Conservation (phyloP, 2,888 invertebrate species). For the Lamellibrachia columna region DNA sequence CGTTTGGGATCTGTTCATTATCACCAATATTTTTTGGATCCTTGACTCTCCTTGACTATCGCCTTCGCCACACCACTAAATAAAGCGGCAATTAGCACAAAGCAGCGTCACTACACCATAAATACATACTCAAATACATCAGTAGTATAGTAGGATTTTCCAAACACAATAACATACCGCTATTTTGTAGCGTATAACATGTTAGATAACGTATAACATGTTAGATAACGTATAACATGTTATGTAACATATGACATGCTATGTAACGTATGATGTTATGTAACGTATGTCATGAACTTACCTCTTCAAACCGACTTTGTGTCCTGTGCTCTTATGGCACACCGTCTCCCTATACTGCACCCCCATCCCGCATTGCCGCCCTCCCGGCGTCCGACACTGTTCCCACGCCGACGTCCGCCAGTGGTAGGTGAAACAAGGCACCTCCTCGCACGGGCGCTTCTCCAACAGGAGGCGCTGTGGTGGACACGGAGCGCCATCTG, state of each 20-base stretch:
- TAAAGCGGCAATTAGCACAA: too few species aligned
- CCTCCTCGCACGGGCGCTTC: slow-evolving; percentile 39
- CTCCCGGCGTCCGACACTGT: slow-evolving; percentile 13
- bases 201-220: background rate
- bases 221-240: background rate
- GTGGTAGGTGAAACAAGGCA: slow-evolving; percentile 37
- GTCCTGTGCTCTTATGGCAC: slow-evolving; percentile 34
- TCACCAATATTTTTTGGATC: too few species aligned
- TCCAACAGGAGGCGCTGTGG: slow-evolving; percentile 39
- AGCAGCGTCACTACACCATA: too few species aligned
- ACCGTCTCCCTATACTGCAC: slow-evolving; percentile 35
- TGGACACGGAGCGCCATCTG: slow-evolving; percentile 42
- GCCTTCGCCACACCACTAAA: too few species aligned
- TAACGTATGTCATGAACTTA: slow-evolving; percentile 17
- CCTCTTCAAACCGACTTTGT: slow-evolving; percentile 38
- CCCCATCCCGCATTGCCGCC: slow-evolving; percentile 37
- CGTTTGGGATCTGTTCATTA: too few species aligned
- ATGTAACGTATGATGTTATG: background rate
- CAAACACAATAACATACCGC: too few species aligned
- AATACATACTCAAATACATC: too few species aligned
- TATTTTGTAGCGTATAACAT: background rate
- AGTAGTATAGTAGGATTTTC: too few species aligned
- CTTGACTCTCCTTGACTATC: too few species aligned
- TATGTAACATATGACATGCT: background rate
- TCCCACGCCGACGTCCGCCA: slow-evolving; percentile 38